Conservation (phyloP, 2,888 invertebrate species). For the Drosophila austrosaltans region DNA sequence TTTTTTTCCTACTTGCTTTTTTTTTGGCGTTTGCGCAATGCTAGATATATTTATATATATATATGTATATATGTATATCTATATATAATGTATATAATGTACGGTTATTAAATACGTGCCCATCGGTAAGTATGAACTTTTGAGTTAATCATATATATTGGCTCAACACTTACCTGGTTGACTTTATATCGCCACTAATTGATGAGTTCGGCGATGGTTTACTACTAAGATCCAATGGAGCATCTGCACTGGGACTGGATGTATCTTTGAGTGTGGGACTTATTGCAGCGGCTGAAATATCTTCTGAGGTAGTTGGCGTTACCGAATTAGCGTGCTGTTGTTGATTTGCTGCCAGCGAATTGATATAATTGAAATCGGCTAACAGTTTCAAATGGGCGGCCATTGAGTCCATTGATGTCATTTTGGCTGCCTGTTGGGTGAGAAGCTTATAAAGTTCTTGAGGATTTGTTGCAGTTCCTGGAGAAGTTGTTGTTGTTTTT, state of each 20-base stretch:
- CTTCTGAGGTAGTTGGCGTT: slow-evolving; percentile 83
- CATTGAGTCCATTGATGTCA: slow-evolving; percentile 87
- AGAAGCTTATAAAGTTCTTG: slow-evolving; percentile 76
- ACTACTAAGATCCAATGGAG: slow-evolving; percentile 93
- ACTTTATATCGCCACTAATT: slow-evolving; percentile 85
- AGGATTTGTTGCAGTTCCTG: slow-evolving; percentile 45
- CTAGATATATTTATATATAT: slow-evolving; percentile 31
- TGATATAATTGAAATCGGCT: slow-evolving; percentile 65
- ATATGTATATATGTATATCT: slow-evolving; percentile 28
- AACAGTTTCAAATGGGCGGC: slow-evolving; percentile 85
- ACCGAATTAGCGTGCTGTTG: slow-evolving; percentile 77
- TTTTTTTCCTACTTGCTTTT: slow-evolving; percentile 41
- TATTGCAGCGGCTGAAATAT: slow-evolving; percentile 79
- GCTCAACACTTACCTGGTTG: slow-evolving; percentile 85
- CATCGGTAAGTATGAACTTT: background rate
- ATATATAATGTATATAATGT: slow-evolving; percentile 1
- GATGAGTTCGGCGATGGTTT: slow-evolving; percentile 86
- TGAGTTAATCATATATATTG: slow-evolving; percentile 2
- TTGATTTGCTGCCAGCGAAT: slow-evolving; percentile 65
- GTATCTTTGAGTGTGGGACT: slow-evolving; percentile 84
- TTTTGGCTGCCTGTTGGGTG: slow-evolving; percentile 82
- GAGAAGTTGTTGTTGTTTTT: slow-evolving; percentile 35
- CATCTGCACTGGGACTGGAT: slow-evolving; percentile 84
- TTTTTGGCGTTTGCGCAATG: slow-evolving; percentile 70
- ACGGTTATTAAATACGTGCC: background rate